A percentile compares a stretch with the other conserved stretches of the same genome.
phyloP scores from a whole-genome alignment of 2,888 invertebrate species.

The Tetheella fluctuosa region DNA sequence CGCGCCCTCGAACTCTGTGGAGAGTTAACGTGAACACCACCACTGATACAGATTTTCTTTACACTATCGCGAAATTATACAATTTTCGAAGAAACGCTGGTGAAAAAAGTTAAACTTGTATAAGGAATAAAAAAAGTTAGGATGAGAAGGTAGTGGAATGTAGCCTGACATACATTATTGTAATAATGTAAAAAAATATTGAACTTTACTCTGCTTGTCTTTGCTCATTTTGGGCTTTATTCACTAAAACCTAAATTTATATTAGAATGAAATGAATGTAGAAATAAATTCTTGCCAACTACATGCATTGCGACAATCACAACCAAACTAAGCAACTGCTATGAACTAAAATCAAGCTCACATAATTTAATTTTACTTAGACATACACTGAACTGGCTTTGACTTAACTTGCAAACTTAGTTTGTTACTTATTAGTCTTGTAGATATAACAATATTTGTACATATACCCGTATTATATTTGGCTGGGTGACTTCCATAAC shows the following conservation, averaged over 20 bases:
- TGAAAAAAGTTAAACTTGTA: constrained; percentile 8
- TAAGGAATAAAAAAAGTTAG: constrained; percentile 13
- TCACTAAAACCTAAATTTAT: too few species aligned
- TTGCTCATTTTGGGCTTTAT: too few species aligned
- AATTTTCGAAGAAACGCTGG: constrained; percentile 27
- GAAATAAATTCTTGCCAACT: too few species aligned
- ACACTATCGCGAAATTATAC: constrained; percentile 41
- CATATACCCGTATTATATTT: background rate
- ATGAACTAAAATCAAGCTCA: constrained; percentile 7
- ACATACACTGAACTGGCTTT: constrained; percentile 12
- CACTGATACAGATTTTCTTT: constrained; percentile 47
- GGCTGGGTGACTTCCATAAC: background rate
- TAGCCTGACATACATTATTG: background rate
- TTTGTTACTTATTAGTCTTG: constrained; percentile 8
- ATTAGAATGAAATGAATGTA: too few species aligned
- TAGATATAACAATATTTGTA: constrained; percentile 1
- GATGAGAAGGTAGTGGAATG: background rate
- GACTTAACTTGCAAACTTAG: constrained; percentile 9
- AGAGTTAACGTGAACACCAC: constrained; percentile 49
- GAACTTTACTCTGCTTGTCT: too few species aligned
- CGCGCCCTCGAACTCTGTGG: constrained; percentile 40
- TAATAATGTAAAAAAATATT: background rate
- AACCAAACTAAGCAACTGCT: background rate
- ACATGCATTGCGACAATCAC: background rate
- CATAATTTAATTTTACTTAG: constrained; percentile 13